phyloP scores from a whole-genome alignment of 2,888 invertebrate genomes.

The Apamea epomidion region DNA sequence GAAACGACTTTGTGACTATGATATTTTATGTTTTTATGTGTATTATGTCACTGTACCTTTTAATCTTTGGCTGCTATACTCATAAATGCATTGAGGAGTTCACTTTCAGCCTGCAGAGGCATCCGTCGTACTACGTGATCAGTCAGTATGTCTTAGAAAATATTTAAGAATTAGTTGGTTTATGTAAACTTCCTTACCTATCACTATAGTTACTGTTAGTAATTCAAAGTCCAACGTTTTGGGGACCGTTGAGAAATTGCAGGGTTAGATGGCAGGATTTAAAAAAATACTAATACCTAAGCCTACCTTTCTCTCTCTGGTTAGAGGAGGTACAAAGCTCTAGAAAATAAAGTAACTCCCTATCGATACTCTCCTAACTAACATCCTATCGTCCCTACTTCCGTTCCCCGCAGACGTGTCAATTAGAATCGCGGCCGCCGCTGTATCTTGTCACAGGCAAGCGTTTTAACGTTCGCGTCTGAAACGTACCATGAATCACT shows the following conservation, averaged over 20 bases:
- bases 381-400: constrained; percentile 63
- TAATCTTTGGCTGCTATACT: background rate
- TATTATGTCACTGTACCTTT: background rate
- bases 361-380: constrained; percentile 47
- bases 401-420: constrained; percentile 78
- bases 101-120: background rate
- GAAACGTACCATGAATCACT: constrained; percentile 36
- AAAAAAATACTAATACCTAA: background rate
- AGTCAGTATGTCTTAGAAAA: too few relatives aligned
- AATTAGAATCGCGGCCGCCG: constrained; percentile 76
- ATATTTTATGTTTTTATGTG: background rate
- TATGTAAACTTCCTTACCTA: background rate
- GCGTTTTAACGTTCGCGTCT: constrained; percentile 67
- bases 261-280: background rate
- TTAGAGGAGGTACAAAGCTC: background rate
- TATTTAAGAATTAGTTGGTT: background rate
- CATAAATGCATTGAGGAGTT: background rate
- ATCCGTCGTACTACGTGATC: background rate
- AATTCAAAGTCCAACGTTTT: background rate
- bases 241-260: background rate
- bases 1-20: background rate
- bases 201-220: background rate
- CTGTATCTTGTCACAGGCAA: constrained; percentile 74
- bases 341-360: background rate
- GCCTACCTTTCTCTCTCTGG: background rate